These are phyloP conservation scores for Pantala flavescens DNA, from an alignment of 1,140 invertebrate species.

Conservation along the genomic window DNA sequence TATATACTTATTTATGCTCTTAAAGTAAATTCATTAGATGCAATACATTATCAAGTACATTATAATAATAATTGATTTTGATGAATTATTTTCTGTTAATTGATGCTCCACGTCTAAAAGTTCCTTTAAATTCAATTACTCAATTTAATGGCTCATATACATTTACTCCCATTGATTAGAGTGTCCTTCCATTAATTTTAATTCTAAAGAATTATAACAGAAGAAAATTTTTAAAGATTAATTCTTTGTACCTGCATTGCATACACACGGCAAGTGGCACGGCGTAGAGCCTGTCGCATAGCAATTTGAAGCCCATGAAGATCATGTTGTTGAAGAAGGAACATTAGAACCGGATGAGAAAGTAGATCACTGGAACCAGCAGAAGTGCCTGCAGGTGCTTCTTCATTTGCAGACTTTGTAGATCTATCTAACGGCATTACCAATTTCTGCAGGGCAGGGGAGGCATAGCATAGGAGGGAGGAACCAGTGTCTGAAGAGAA, in stretches of 20 bases:
- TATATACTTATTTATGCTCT: no score
- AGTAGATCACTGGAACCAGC: slow-evolving; percentile 35
- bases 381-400: slow-evolving; percentile 18
- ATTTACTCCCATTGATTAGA: no score
- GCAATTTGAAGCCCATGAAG: slow-evolving; percentile 63
- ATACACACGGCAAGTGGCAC: slow-evolving; percentile 75
- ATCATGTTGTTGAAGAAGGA: slow-evolving; percentile 77
- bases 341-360: slow-evolving; percentile 63
- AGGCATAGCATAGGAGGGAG: slow-evolving; percentile 72
- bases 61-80: no score
- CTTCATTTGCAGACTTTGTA: slow-evolving; percentile 33
- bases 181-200: no score
- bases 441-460: slow-evolving; percentile 59
- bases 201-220: slow-evolving; percentile 10
- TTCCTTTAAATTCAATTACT: no score
- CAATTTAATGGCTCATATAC: no score
- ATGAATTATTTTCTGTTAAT: no score
- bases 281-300: slow-evolving; percentile 73
- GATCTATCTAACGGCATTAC: slow-evolving; percentile 48
- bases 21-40: no score
- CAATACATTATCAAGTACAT: no score
- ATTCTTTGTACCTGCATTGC: slow-evolving; percentile 53
- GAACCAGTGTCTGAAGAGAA: slow-evolving; percentile 46
- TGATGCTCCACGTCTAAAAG: no score
- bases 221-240: not conserved